These are phyloP conservation scores for Melanotaenia maccullochi DNA, from an alignment of 2,797 vertebrate genomes.

Conservation along the genomic window DNA sequence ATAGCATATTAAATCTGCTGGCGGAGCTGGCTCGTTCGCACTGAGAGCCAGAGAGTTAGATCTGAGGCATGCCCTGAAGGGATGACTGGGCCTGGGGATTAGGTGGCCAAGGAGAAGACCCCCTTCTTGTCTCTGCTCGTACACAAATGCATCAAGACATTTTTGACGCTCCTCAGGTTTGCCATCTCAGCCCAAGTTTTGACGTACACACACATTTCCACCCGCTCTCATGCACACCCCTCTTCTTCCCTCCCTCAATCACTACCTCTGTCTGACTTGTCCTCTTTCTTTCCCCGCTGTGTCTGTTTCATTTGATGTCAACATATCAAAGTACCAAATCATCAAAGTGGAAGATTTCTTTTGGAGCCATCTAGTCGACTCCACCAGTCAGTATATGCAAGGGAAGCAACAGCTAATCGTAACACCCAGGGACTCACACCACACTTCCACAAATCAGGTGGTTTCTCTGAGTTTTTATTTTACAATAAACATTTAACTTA, in stretches of 20 bases:
- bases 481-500: slow-evolving; percentile 2
- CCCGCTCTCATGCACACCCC: slow-evolving; percentile 32
- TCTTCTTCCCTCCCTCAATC: slow-evolving; percentile 49
- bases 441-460: slow-evolving; percentile 35
- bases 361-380: slow-evolving; percentile 85
- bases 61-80: slow-evolving; percentile 99
- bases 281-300: slow-evolving; percentile 71
- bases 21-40: slow-evolving; percentile 83
- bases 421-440: slow-evolving; percentile 50
- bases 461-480: slow-evolving; percentile 6
- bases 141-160: slow-evolving; percentile 95
- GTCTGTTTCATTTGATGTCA: slow-evolving; percentile 92
- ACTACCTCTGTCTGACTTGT: slow-evolving; percentile 72
- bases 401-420: slow-evolving; percentile 85
- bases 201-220: slow-evolving; percentile 52
- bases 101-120: slow-evolving; percentile 93
- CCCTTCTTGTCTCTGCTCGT: slow-evolving; percentile 94
- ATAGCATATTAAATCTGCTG: slow-evolving; percentile 98
- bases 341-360: slow-evolving; percentile 97
- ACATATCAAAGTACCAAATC: slow-evolving; percentile 97
- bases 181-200: slow-evolving; percentile 87
- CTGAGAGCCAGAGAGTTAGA: slow-evolving; percentile 85
- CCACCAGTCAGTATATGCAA: slow-evolving; percentile 81
- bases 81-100: slow-evolving; percentile 99
- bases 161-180: slow-evolving; percentile 91